Evolutionary conservation across 2,113 vertebrate species (phyloP), one percentile per base, ranked within the genome.

Genomic region (Amphiprion ocellaris): DNA sequence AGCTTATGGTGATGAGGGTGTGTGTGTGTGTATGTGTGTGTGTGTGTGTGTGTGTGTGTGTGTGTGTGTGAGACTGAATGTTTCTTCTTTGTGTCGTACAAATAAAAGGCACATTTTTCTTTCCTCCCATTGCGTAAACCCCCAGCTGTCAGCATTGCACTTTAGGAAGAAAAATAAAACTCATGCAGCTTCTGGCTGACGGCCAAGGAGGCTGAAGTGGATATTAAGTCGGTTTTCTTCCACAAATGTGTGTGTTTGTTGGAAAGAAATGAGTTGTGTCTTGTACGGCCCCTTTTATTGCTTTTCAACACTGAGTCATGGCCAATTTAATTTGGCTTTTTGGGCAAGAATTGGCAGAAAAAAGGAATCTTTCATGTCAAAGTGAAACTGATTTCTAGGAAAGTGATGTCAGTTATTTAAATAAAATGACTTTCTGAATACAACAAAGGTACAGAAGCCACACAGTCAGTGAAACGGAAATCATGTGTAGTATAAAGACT

Each of bases 91-190:
- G 14, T 59, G 39, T 65, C 12, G 23, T 19, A 76, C 19, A 50
- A 73, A 79, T 54, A 75, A 59, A 77, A 58, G 30, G 56, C 3
- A 30, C 4, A 3, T 6, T 39, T 17, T n/a, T 10, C 21, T 8
- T 17, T 21, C 1, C 52, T 10, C 10, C 0, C 14, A 67, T 50
- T 56, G 54, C 73, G 52, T 56, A 9, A 65, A 81, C 15, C 54
- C 4, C 30, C 70, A 58, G 70, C 70, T 86, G 81, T 62, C 63
- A 82, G 59, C 56, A 71, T 44, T 59, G 33, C 2, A 24, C 17
- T 69, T 63, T 33, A 30, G 16, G 14, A 63, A 56, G 2, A 10
- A 50, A 50, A 64, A 44, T 46, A 10, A 41, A 60, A 55, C 14
- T 44, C 1, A 0, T 64, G 21, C 23, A 62, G 64, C 19, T 61